phyloP scores from a whole-genome alignment of 2,797 vertebrate genomes.

The Ptychobarbus kaznakovi region DNA sequence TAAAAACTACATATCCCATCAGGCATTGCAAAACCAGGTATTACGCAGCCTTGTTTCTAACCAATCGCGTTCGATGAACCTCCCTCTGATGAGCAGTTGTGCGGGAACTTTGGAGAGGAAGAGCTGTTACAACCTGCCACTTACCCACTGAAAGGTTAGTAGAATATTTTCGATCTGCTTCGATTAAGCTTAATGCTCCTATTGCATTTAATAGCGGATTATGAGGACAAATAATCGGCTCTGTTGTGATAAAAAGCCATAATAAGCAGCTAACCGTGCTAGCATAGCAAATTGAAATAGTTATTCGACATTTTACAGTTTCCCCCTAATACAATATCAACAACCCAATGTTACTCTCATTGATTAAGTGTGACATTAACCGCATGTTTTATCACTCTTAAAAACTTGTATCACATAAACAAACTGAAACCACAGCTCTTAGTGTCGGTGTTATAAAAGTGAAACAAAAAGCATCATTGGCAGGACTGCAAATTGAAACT shows the following conservation, averaged over 20 bases:
- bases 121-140: conserved; percentile 16
- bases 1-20: conserved; percentile 52
- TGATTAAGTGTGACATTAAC: not conserved
- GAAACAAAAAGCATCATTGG: not conserved
- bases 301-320: not conserved
- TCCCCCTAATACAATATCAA: not conserved
- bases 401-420: not conserved
- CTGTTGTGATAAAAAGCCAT: not conserved
- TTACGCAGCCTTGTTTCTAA: not conserved
- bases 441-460: not conserved
- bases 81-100: conserved; percentile 61
- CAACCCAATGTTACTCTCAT: not conserved
- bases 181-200: not conserved
- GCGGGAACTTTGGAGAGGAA: conserved; percentile 74
- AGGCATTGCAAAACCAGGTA: conserved; percentile 10
- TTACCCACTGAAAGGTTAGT: conserved; percentile 13
- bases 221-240: not conserved
- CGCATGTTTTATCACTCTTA: not conserved
- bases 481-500: conserved; percentile 1
- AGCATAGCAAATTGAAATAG: conserved; percentile 9
- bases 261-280: conserved; percentile 14
- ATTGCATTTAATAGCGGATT: not conserved
- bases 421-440: not conserved
- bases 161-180: not conserved
- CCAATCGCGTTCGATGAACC: conserved; percentile 7